Percentiles rank a stretch among this genome's conserved stretches.
These are phyloP conservation scores for Zapornia atra DNA, from an alignment of 2,113 vertebrate species.

Conservation along the genomic window DNA sequence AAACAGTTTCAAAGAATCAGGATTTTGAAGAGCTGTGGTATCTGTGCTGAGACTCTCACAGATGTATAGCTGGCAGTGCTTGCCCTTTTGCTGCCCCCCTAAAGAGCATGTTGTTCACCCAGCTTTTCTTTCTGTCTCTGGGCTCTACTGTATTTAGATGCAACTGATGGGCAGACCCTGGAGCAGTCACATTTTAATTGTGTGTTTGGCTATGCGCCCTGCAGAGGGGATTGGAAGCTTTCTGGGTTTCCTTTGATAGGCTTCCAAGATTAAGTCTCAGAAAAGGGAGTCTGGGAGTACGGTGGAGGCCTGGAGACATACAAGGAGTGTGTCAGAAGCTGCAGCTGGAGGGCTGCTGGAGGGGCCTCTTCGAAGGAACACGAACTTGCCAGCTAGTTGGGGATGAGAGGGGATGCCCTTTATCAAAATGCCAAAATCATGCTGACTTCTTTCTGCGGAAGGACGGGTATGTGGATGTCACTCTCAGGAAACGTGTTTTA, in stretches of 20 bases:
- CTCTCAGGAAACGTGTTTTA: not conserved
- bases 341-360: not conserved
- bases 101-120: not conserved
- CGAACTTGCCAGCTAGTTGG: not conserved
- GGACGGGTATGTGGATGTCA: not conserved
- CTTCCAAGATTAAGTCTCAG: not conserved
- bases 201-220: not conserved
- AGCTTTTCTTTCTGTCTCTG: not conserved
- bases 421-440: not conserved
- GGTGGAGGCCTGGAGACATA: not conserved
- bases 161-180: not conserved
- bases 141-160: not conserved
- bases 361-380: not conserved
- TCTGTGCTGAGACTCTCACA: not conserved
- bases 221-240: not conserved
- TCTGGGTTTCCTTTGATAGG: constrained; percentile 27
- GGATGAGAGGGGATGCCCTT: not conserved
- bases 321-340: not conserved
- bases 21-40: not conserved
- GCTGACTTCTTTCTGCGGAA: not conserved
- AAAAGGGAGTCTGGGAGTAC: not conserved
- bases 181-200: constrained; percentile 15
- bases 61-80: not conserved
- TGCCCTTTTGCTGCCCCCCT: not conserved
- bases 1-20: not conserved